Conservation (phyloP, 2,797 vertebrate species). For the Silurus lanzhouensis region DNA sequence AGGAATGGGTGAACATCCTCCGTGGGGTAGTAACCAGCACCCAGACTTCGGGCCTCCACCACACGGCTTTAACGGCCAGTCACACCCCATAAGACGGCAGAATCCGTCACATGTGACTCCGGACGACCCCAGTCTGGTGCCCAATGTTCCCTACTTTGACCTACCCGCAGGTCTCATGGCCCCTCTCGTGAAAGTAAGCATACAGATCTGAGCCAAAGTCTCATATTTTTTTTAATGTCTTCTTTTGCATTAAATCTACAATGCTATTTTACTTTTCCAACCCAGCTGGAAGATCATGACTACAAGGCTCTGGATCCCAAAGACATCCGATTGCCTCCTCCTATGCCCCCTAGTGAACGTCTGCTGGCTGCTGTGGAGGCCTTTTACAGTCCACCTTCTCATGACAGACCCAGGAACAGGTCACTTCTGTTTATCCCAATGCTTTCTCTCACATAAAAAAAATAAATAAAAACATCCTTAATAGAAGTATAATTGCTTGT, state of each 20-base stretch:
- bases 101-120: slow-evolving; percentile 86
- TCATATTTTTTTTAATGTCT: not conserved
- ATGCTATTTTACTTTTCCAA: not conserved
- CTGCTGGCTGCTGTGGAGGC: slow-evolving; percentile 96
- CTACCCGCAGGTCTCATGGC: slow-evolving; percentile 98
- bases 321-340: slow-evolving; percentile 95
- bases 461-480: not conserved
- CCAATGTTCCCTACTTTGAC: slow-evolving; percentile 97
- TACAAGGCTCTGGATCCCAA: slow-evolving; percentile 97
- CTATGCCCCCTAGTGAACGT: slow-evolving; percentile 96
- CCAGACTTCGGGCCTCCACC: slow-evolving; percentile 93
- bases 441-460: not conserved
- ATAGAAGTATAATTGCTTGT: not conserved
- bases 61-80: slow-evolving; percentile 94
- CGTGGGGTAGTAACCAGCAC: slow-evolving; percentile 92
- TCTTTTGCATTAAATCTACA: not conserved
- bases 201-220: not conserved
- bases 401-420: slow-evolving; percentile 97
- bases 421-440: slow-evolving; percentile 54
- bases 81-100: slow-evolving; percentile 89
- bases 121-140: slow-evolving; percentile 94
- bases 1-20: slow-evolving; percentile 88
- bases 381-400: slow-evolving; percentile 97
- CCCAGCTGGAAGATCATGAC: slow-evolving; percentile 93
- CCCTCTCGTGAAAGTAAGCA: slow-evolving; percentile 88